Conservation (phyloP, 2,888 invertebrate species). For the Coleophora flavipennella region DNA sequence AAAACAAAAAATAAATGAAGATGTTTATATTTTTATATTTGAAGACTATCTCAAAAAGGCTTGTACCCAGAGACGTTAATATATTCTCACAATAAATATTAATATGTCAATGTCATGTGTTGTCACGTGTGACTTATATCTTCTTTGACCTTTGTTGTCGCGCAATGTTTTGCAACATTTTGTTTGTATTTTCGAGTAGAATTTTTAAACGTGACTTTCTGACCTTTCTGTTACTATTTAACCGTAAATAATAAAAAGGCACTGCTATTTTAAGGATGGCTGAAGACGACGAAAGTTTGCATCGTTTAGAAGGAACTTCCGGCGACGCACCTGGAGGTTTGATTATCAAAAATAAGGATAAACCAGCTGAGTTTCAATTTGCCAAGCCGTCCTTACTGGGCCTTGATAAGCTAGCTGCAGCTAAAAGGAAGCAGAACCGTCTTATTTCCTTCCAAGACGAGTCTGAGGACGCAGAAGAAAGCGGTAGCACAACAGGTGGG, state of each 20-base stretch:
- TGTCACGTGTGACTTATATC: no score
- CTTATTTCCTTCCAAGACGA: constrained; percentile 77
- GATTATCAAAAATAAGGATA: constrained; percentile 77
- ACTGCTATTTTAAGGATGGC: constrained; percentile 28
- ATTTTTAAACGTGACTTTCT: not conserved
- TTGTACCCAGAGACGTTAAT: no score
- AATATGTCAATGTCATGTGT: no score
- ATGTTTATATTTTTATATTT: no score
- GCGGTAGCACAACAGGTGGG: constrained; percentile 24
- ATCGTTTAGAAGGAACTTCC: constrained; percentile 80
- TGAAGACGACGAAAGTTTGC: constrained; percentile 73
- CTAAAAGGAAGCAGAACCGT: constrained; percentile 77
- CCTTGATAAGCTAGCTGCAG: constrained; percentile 88
- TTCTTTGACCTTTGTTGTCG: not conserved
- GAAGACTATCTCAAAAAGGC: no score
- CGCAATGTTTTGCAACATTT: constrained; percentile 6
- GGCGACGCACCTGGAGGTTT: constrained; percentile 79
- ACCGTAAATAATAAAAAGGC: no score
- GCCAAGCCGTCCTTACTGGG: constrained; percentile 85
- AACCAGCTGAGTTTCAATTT: constrained; percentile 79
- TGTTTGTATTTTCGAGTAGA: not conserved
- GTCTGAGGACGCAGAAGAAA: constrained; percentile 30
- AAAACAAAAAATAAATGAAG: no score
- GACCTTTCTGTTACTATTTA: not conserved
- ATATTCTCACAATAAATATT: no score